Base-by-base conservation (phyloP, 1,140 invertebrate genomes). In the Papilio polytes region DNA sequence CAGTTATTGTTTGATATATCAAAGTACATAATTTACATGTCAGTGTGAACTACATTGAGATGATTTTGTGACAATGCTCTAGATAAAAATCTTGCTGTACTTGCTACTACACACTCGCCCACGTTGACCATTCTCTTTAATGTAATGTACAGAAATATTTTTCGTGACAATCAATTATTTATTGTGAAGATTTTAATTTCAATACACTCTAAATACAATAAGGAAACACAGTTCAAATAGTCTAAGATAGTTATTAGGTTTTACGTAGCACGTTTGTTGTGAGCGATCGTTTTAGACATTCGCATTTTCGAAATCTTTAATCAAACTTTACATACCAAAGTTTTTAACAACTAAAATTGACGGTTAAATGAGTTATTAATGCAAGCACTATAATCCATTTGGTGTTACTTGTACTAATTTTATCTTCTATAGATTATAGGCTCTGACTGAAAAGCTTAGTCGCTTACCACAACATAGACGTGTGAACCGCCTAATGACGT, bases 401-500 rank as follows among this genome's bases (percentile, higher is more conserved):
- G 26, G 4, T 70, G 3, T 70, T 31, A 6, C 15, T 18, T 70
- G 3, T 36, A 22, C 1, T 48, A 48, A 76, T 48, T 20, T 63
- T 36, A 63, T 81, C 56, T 80, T 78, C 78, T 80, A 82, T 81
- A 82, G 76, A 78, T 84, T 82, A 81, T 76, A 48, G 59, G 76
- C 70, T 66, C 74, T 70, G 74, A 18, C 46, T 0, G 26, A 13
- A 13, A 31, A 36, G 12, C 4, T 70, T 15, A 31, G 26, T 0
- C 44, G 10, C 15, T 44, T 0, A 74, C n/a, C 74, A 76, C 3
- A 76, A 13, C 41, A 31, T 76, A 15, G 41, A 76, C 44, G n/a
- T 76, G 10, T 0, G 4, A 76, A 15, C 26, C 26, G 26, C 18
- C 63, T 70, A 73, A 82, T 86, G 85, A 83, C 86, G 86, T 87